Evolutionary conservation across 2,888 invertebrate species (phyloP).

Genomic region (Machimus atricapillus): DNA sequence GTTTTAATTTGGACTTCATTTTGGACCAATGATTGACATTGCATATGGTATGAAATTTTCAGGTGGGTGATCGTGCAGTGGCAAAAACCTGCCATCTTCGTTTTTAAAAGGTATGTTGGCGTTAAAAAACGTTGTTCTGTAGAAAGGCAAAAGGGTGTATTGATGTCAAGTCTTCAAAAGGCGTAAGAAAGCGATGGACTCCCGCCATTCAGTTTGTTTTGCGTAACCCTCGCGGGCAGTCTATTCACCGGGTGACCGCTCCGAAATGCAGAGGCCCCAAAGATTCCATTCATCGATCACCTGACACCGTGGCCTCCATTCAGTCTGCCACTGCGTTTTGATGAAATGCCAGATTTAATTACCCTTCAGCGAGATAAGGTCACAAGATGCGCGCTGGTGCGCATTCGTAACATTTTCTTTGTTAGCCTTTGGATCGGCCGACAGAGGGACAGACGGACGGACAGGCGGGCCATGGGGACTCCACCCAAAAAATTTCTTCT

Average conservation of each 20-base stretch:
- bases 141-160: background rate
- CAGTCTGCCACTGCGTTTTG: conserved; percentile 11
- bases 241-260: background rate
- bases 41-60: background rate
- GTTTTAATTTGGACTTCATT: background rate
- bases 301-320: background rate
- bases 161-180: background rate
- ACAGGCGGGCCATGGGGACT: background rate
- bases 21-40: background rate
- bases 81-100: background rate
- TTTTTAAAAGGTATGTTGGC: background rate
- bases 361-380: background rate
- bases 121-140: background rate
- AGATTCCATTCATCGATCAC: conserved; percentile 3
- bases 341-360: conserved; percentile 16
- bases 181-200: background rate
- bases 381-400: background rate
- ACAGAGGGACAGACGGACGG: background rate
- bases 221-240: background rate
- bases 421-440: background rate
- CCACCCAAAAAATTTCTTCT: conserved; percentile 14
- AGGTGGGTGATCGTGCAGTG: background rate
- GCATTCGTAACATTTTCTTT: background rate
- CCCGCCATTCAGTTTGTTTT: background rate
- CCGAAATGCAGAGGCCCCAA: background rate